Conservation (phyloP, 2,797 vertebrate genomes). For the Arnoldichthys spilopterus region DNA sequence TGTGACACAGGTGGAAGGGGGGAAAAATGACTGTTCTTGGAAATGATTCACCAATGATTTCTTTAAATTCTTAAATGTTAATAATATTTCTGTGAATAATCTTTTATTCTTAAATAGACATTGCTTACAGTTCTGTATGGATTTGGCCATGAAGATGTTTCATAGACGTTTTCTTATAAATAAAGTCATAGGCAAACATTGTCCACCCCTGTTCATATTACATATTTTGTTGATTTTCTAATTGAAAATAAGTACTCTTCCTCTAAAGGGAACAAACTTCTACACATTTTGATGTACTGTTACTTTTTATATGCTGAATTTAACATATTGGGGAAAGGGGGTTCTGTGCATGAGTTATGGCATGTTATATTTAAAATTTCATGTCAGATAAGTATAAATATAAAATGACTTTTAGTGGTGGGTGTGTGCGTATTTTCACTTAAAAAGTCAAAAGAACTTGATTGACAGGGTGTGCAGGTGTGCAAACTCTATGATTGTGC, state of each 20-base stretch:
- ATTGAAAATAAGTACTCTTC: no score
- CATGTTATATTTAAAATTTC: no score
- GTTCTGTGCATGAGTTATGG: no score
- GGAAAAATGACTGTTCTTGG: slow-evolving; percentile 2
- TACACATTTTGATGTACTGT: no score
- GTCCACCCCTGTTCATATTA: no score
- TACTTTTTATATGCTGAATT: no score
- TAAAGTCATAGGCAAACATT: neutral
- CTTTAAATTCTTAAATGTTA: slow-evolving; percentile 4
- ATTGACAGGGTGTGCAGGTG: neutral
- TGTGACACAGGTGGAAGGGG: slow-evolving; percentile 19
- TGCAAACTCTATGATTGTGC: no score
- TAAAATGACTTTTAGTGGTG: no score
- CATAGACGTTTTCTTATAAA: neutral
- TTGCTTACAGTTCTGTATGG: neutral
- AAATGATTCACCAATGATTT: slow-evolving; percentile 24
- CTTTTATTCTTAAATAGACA: neutral
- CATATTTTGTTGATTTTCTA: no score
- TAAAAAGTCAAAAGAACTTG: neutral
- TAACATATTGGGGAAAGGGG: no score
- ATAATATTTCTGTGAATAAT: neutral
- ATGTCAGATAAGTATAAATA: no score
- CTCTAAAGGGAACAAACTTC: no score
- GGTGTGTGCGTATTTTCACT: neutral
- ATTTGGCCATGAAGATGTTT: neutral